phyloP scores from a whole-genome alignment of 30 jellyfish, hydroid and myxozoan species.

The Calvadosia cruxmelitensis region DNA sequence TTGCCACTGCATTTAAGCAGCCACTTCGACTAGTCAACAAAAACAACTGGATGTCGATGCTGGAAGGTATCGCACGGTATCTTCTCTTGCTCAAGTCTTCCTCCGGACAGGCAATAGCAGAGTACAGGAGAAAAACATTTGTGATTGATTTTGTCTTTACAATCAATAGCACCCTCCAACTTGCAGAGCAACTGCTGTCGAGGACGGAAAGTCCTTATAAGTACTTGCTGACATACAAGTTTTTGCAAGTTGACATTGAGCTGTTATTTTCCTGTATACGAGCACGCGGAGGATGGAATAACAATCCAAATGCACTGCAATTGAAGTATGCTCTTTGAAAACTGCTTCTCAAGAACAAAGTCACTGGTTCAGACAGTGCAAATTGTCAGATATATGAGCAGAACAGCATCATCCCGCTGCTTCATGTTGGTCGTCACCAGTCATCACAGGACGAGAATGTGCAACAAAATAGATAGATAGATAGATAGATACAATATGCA shows the following conservation, averaged over 20 bases:
- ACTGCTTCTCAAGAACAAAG: conserved; percentile 15
- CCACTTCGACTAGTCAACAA: conserved; percentile 6
- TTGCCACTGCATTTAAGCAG: conserved; percentile 17
- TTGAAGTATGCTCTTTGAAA: conserved; percentile 15
- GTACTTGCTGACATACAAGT: conserved; percentile 29
- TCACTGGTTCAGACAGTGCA: conserved; percentile 26
- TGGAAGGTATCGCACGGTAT: conserved; percentile 5
- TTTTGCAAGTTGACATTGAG: conserved; percentile 42
- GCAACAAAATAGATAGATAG: no score
- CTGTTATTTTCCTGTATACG: conserved; percentile 53
- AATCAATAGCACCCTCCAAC: conserved; percentile 2
- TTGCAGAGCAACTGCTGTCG: not conserved
- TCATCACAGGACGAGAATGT: no score
- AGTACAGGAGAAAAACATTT: conserved; percentile 24
- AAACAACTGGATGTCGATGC: conserved; percentile 1
- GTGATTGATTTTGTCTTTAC: conserved; percentile 17
- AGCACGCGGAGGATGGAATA: conserved; percentile 28
- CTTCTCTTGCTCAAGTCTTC: conserved; percentile 10
- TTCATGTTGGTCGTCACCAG: no score
- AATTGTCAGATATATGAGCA: conserved; percentile 17
- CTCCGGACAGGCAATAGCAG: conserved; percentile 9
- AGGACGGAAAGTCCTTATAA: conserved; percentile 11
- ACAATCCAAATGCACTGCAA: conserved; percentile 25
- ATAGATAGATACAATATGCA: no score
- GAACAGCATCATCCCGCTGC: no score